Evolutionary conservation across 2,888 invertebrate species (phyloP).

Genomic region (Pegoplata infirma): DNA sequence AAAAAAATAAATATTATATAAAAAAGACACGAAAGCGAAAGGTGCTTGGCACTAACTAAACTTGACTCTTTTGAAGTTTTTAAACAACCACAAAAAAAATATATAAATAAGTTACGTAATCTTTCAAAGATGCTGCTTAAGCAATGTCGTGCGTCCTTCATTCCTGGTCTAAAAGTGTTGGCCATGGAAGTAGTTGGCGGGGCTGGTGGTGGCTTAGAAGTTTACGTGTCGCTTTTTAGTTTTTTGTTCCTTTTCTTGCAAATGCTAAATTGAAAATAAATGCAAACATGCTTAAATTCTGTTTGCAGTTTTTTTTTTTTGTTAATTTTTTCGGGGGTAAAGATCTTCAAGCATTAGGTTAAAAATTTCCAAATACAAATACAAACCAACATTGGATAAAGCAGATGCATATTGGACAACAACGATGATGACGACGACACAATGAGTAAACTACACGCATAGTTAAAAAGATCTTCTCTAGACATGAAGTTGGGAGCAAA

Average conservation of each 20-base stretch:
- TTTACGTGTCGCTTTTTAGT: conserved; percentile 47
- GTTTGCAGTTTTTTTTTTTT: conserved; percentile 13
- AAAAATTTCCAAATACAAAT: conserved; percentile 35
- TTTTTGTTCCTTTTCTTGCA: conserved; percentile 65
- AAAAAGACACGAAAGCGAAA: conserved; percentile 53
- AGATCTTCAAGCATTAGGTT: conserved; percentile 31
- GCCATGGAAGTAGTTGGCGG: conserved; percentile 21
- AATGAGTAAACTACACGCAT: conserved; percentile 53
- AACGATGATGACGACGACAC: conserved; percentile 22
- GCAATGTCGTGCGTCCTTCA: conserved; percentile 54
- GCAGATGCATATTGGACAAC: background rate
- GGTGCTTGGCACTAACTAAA: conserved; percentile 32
- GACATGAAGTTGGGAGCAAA: conserved; percentile 45
- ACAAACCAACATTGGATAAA: conserved; percentile 28
- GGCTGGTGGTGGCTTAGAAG: conserved; percentile 37
- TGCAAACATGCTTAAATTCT: conserved; percentile 45
- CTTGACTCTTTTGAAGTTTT: conserved; percentile 38
- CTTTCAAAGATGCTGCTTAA: conserved; percentile 6
- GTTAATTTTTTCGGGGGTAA: conserved; percentile 10
- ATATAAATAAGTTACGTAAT: conserved; percentile 35
- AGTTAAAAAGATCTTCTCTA: conserved; percentile 26
- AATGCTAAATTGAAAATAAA: conserved; percentile 62
- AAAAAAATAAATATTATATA: conserved; percentile 17
- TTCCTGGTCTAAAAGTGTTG: conserved; percentile 4
- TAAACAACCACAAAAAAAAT: no score